Percentiles rank a stretch among this genome's conserved stretches.
These are phyloP conservation scores for Apostichopus japonicus DNA, from an alignment of 35 echinoderm and acorn worm species.

Conservation along the genomic window DNA sequence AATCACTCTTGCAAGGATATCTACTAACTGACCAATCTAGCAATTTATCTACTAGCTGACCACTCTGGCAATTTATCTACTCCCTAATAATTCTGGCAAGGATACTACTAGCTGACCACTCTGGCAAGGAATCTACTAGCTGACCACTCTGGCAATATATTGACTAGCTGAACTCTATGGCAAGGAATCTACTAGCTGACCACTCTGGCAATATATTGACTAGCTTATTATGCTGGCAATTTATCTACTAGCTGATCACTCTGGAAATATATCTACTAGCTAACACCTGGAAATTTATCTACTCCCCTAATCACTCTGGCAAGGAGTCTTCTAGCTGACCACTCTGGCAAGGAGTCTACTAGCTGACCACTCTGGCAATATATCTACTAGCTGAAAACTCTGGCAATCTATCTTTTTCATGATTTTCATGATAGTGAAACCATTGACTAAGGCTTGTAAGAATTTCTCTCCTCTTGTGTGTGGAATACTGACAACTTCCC, in stretches of 20 bases:
- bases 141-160: background rate
- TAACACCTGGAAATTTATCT: too few species aligned
- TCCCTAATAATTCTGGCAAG: too few species aligned
- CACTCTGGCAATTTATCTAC: background rate
- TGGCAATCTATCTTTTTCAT: background rate
- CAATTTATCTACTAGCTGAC: background rate
- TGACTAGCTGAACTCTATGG: background rate
- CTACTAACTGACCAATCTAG: background rate
- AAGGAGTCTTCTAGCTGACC: too few species aligned
- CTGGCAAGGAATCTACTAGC: background rate
- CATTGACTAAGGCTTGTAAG: too few species aligned
- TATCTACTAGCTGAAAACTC: background rate
- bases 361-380: background rate
- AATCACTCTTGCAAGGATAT: background rate
- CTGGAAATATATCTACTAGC: background rate
- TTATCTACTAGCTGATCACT: background rate
- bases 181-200: background rate
- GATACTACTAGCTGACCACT: background rate
- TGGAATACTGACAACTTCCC: too few species aligned
- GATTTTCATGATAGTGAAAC: too few species aligned
- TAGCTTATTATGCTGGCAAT: background rate
- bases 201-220: background rate
- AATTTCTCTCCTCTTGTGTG: too few species aligned
- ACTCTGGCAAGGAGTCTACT: background rate
- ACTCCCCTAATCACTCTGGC: too few species aligned